Conservation (phyloP, 2,113 vertebrate species). For the Nestor notabilis region DNA sequence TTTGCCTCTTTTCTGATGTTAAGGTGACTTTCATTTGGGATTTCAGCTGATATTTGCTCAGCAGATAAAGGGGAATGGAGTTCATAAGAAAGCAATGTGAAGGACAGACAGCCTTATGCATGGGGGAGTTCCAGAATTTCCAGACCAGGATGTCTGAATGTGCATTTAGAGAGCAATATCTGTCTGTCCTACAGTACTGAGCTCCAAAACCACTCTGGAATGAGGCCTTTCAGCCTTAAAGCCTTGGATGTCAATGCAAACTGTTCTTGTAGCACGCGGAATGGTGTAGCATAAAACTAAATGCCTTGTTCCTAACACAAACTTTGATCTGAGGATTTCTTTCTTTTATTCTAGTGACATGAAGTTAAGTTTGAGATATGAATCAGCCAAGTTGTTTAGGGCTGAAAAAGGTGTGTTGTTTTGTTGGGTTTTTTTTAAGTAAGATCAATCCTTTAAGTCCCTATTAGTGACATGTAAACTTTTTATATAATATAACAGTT, state of each 20-base stretch:
- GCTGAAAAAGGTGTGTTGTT: background rate
- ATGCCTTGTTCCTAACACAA: background rate
- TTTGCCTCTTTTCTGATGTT: background rate
- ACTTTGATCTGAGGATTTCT: background rate
- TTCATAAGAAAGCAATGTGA: background rate
- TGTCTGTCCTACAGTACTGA: background rate
- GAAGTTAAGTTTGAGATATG: background rate
- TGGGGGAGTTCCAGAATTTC: background rate
- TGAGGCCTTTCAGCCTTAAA: background rate
- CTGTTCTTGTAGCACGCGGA: background rate
- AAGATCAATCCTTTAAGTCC: background rate
- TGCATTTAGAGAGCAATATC: background rate
- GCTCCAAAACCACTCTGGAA: background rate
- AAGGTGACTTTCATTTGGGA: background rate
- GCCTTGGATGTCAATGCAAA: background rate
- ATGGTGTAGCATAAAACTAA: background rate
- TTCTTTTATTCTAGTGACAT: background rate
- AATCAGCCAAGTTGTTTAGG: background rate
- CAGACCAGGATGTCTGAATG: background rate
- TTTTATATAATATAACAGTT: background rate
- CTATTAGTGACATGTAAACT: background rate
- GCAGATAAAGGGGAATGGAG: background rate
- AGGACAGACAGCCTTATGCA: background rate
- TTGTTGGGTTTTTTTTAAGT: background rate
- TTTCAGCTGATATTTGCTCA: background rate